Percentiles rank a stretch among this genome's conserved stretches.
These are phyloP conservation scores for Danaus melanippus DNA, from an alignment of 1,140 invertebrate species.

Conservation along the genomic window DNA sequence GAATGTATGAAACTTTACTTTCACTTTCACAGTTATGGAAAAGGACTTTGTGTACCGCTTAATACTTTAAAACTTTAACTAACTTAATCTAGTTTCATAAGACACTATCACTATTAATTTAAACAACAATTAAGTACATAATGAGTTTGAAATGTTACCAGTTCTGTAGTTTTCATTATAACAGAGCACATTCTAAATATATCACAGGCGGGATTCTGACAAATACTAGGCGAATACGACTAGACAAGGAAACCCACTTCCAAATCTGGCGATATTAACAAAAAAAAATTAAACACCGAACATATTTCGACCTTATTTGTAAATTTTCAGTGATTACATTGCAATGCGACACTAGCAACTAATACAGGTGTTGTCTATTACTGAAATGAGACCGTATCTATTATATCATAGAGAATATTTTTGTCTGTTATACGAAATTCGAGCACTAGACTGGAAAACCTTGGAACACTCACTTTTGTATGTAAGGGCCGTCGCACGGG, in stretches of 20 bases:
- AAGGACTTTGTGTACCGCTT: too few species aligned
- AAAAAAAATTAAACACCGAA: constrained; percentile 11
- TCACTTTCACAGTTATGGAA: too few species aligned
- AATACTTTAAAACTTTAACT: too few species aligned
- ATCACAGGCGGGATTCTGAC: constrained; percentile 21
- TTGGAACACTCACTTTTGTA: constrained; percentile 61
- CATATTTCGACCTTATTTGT: constrained; percentile 19
- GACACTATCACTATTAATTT: too few species aligned
- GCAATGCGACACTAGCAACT: constrained; percentile 4
- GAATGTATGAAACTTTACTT: too few species aligned
- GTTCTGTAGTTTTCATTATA: too few species aligned
- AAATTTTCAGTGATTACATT: constrained; percentile 17
- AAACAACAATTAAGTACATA: too few species aligned
- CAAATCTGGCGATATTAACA: constrained; percentile 15
- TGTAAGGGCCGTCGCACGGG: constrained; percentile 24
- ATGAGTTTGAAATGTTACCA: too few species aligned
- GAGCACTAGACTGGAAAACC: constrained; percentile 45
- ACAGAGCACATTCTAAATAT: constrained; percentile 8
- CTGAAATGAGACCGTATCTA: constrained; percentile 23
- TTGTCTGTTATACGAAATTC: constrained; percentile 28
- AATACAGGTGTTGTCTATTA: constrained; percentile 2
- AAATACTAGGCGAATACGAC: constrained; percentile 18
- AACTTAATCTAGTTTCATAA: too few species aligned
- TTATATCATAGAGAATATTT: constrained; percentile 32
- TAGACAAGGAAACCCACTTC: constrained; percentile 26